Evolutionary conservation across 2,113 vertebrate genomes (phyloP).

Genomic region (Thalassoma bifasciatum): DNA sequence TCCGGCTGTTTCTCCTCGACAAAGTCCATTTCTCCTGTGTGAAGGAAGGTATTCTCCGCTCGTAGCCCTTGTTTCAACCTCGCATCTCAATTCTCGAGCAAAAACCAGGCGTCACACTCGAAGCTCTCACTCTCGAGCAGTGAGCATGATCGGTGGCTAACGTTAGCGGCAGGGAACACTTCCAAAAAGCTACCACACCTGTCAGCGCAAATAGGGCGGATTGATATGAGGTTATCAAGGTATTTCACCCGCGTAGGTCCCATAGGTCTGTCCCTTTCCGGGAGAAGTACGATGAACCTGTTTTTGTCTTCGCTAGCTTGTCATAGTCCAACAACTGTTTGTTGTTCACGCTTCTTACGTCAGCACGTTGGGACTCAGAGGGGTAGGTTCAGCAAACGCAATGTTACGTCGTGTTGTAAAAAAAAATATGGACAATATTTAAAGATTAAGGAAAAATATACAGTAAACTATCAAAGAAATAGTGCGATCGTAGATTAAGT

Average conservation of each 20-base stretch:
- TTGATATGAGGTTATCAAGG: not conserved
- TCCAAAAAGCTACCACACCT: conserved; percentile 17
- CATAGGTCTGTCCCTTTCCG: not conserved
- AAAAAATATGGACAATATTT: not conserved
- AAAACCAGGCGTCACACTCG: conserved; percentile 81
- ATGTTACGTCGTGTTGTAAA: conserved; percentile 26
- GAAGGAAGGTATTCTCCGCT: conserved; percentile 28
- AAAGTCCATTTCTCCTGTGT: conserved; percentile 66
- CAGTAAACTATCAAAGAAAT: not conserved
- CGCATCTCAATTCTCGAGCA: conserved; percentile 67
- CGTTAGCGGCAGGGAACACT: conserved; percentile 25
- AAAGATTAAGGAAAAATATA: not conserved
- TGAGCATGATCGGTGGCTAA: conserved; percentile 69
- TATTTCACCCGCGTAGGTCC: conserved; percentile 11
- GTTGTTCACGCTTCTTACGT: conserved; percentile 82
- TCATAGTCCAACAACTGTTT: conserved; percentile 83
- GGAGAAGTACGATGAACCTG: conserved; percentile 51
- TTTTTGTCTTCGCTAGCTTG: conserved; percentile 74
- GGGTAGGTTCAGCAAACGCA: conserved; percentile 54
- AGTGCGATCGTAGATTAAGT: no score
- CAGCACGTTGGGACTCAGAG: conserved; percentile 70
- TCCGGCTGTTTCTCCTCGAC: conserved; percentile 24
- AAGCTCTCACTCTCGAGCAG: conserved; percentile 40
- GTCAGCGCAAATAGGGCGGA: not conserved
- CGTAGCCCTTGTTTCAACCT: conserved; percentile 48